Base-by-base conservation (phyloP, 2,113 vertebrate genomes). In the Callospermophilus lateralis region DNA sequence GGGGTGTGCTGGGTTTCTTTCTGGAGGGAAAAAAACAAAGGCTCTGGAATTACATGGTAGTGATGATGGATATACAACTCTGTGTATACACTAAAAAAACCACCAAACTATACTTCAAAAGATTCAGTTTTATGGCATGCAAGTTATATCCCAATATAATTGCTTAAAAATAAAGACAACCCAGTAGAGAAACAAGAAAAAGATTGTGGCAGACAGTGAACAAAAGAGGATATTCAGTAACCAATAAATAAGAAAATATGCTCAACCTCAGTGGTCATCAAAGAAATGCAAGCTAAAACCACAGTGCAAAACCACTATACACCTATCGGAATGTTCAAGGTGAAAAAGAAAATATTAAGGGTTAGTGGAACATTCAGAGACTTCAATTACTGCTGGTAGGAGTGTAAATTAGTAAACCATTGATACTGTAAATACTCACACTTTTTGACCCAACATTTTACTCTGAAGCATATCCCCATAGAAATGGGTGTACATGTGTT, bases 241-340 rank as follows among this genome's bases (percentile, higher is more conserved):
- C n/a, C 45, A 94, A 63, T 76, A 83, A 81, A 65, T 67, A 94
- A 7, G 32, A 92, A 91, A 84, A 89, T 72, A 10, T 77, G 32
- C 16, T 94, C 61, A 84, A 94, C 30, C 88, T 89, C 13, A 77
- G 74, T 0, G n/a, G 51, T n/a, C 34, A 90, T 32, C 30, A 90
- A 81, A 63, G 72, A 94, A 73, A 91, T 42, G 48, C 45, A 90
- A 86, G 93, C 79, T 24, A 87, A 90, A 87, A 90, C 19, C 65
- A 89, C 24, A 92, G 30, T 8, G 58, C 24, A 37, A 37, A 28
- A 85, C 53, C 19, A 70, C 28, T 32, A 63, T 8, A 74, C 9
- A 91, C 5, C 77, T 84, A 84, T 84, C n/a, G 80, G 77, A 92
- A 84, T 4, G 30, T 17, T 2, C 30, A 51, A 90, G 83, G 76